A percentile compares a stretch with the other conserved stretches of the same genome.
phyloP scores from a whole-genome alignment of 2,888 invertebrate genomes.

The Pyrrhosoma nymphula region DNA sequence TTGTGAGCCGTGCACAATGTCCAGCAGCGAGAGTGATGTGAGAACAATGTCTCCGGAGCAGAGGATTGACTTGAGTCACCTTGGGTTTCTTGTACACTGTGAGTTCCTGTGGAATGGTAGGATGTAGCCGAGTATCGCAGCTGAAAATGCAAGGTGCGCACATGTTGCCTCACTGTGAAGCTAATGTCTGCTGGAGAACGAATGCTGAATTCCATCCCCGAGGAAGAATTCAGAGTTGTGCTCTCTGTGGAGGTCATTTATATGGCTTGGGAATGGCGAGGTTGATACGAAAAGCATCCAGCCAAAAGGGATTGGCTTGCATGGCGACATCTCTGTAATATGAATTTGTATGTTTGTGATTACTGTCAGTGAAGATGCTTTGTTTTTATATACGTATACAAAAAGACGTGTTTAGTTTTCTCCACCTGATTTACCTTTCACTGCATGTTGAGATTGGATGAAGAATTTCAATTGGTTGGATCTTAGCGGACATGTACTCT shows the following conservation, averaged over 20 bases:
- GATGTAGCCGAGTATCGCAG: not conserved
- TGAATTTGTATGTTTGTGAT: not conserved
- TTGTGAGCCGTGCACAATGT: not conserved
- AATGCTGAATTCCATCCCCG: not conserved
- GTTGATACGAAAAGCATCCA: not conserved
- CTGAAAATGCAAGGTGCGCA: not conserved
- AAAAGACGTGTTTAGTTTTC: not conserved
- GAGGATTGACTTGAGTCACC: not conserved
- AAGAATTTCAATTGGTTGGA: not conserved
- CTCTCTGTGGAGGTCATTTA: not conserved
- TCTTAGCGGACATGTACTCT: not conserved
- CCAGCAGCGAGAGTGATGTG: constrained; percentile 19
- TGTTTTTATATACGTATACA: not conserved
- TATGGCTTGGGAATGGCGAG: not conserved
- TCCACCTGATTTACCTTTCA: not conserved
- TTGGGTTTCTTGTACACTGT: not conserved
- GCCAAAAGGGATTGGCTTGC: not conserved
- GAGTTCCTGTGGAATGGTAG: not conserved
- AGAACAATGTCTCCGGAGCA: not conserved
- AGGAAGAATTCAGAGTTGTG: not conserved
- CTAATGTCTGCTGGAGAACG: not conserved
- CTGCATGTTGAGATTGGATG: not conserved
- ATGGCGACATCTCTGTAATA: not conserved
- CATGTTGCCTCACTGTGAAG: not conserved
- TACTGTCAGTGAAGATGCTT: not conserved